Percentiles rank a stretch among this genome's conserved stretches.
Conservation (phyloP, 2,888 invertebrate genomes). For the Drosophila antonietae region DNA sequence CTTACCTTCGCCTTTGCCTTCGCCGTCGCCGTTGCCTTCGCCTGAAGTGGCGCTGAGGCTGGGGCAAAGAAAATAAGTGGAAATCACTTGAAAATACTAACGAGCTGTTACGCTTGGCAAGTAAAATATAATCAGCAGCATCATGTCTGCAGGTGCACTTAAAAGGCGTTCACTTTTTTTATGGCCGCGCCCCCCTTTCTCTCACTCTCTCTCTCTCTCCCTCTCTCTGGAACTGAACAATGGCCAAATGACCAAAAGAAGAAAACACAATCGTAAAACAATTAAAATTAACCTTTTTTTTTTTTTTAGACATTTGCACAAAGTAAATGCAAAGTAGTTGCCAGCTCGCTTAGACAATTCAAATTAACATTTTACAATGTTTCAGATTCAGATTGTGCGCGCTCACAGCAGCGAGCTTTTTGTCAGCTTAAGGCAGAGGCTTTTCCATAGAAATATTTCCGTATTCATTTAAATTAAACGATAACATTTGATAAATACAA, state of each 20-base stretch:
- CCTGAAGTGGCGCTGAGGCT: conserved; percentile 32
- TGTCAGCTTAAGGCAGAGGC: conserved; percentile 46
- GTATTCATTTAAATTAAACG: no score
- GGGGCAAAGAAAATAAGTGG: conserved; percentile 73
- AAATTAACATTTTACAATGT: conserved; percentile 36
- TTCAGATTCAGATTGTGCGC: conserved; percentile 8
- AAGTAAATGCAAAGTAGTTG: conserved; percentile 30
- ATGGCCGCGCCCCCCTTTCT: conserved; percentile 51
- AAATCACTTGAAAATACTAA: conserved; percentile 81
- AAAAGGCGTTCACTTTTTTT: conserved; percentile 76
- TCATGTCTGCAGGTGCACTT: conserved; percentile 81
- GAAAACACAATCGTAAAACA: conserved; percentile 48
- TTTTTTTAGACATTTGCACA: conserved; percentile 43
- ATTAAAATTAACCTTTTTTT: conserved; percentile 78
- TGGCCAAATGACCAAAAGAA: conserved; percentile 33
- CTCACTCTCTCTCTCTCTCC: not conserved
- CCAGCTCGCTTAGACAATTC: conserved; percentile 33
- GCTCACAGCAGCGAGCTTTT: conserved; percentile 52
- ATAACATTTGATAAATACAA: fast-evolving
- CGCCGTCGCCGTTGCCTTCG: conserved; percentile 41
- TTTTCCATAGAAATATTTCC: not conserved
- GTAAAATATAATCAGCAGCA: conserved; percentile 81
- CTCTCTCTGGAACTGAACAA: conserved; percentile 48
- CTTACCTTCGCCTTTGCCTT: conserved; percentile 48
- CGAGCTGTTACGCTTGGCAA: conserved; percentile 81